phyloP scores from a whole-genome alignment of 2,888 invertebrate genomes.

The Ectemnius cavifrons region DNA sequence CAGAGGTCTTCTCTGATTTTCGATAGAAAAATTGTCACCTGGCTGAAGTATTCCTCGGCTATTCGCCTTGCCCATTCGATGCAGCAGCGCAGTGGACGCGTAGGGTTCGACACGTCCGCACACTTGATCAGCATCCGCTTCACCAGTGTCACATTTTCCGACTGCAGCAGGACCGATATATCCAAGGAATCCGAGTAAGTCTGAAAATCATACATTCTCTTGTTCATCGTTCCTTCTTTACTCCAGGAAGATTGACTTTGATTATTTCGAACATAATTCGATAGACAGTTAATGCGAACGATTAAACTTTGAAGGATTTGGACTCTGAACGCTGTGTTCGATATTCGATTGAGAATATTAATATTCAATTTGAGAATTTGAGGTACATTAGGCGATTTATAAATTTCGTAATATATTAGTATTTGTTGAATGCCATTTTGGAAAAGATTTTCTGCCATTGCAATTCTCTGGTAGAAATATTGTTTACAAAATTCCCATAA shows the following conservation, averaged over 20 bases:
- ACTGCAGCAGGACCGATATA: conserved; percentile 79
- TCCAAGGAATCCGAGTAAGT: conserved; percentile 65
- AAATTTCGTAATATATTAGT: too few relatives aligned
- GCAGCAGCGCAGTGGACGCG: conserved; percentile 89
- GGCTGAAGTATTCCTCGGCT: conserved; percentile 98
- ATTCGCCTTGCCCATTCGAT: conserved; percentile 97
- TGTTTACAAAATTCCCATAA: background rate
- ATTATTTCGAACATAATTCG: background rate
- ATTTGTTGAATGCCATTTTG: too few relatives aligned
- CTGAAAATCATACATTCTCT: conserved; percentile 46
- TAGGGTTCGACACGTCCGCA: conserved; percentile 98
- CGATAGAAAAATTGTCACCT: conserved; percentile 77
- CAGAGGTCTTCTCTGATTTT: background rate
- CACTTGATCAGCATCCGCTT: conserved; percentile 99
- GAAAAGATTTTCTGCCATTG: too few relatives aligned
- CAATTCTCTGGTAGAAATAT: too few relatives aligned
- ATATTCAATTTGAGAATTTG: too few relatives aligned
- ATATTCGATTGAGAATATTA: too few relatives aligned
- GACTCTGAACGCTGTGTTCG: too few relatives aligned
- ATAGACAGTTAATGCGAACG: background rate
- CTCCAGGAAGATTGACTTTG: too few relatives aligned
- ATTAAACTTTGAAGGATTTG: background rate
- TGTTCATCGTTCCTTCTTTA: too few relatives aligned
- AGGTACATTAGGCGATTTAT: too few relatives aligned
- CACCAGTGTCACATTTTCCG: conserved; percentile 91